These are phyloP conservation scores for Ganaspis brasiliensis DNA, from an alignment of 2,888 invertebrate genomes.

Conservation along the genomic window DNA sequence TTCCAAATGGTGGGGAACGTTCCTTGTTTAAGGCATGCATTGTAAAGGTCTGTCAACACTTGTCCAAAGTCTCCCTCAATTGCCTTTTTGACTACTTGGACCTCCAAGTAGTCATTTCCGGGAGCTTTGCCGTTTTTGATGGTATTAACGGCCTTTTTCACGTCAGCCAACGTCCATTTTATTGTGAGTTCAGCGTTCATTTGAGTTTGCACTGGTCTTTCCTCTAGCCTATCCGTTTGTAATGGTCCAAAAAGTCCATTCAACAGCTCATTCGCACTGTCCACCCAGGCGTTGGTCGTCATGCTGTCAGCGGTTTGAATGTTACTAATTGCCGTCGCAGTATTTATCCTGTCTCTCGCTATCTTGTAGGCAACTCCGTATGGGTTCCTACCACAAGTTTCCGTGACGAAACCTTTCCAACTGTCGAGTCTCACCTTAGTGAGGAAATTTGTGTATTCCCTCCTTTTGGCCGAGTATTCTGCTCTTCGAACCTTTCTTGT, in stretches of 20 bases:
- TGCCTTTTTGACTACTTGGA: too few species aligned
- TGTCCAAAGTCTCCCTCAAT: too few species aligned
- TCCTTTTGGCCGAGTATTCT: not conserved
- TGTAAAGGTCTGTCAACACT: too few species aligned
- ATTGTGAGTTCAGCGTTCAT: too few species aligned
- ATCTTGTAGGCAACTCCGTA: slow-evolving; percentile 59
- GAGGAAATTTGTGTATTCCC: not conserved
- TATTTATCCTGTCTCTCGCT: slow-evolving; percentile 45
- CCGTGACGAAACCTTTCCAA: slow-evolving; percentile 45
- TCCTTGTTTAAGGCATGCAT: too few species aligned
- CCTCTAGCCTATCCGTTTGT: too few species aligned
- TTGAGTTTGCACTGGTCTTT: too few species aligned
- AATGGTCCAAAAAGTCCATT: slow-evolving; percentile 49
- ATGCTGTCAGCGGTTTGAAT: slow-evolving; percentile 46
- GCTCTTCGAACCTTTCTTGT: not conserved
- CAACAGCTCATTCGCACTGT: slow-evolving; percentile 50
- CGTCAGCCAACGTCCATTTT: too few species aligned
- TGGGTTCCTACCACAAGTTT: slow-evolving; percentile 50
- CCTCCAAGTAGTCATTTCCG: too few species aligned
- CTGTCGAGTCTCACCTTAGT: not conserved
- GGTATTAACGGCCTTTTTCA: too few species aligned
- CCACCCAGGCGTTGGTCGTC: slow-evolving; percentile 12
- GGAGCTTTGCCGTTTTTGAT: too few species aligned
- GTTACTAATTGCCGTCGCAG: slow-evolving; percentile 49
- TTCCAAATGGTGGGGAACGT: too few species aligned